Evolutionary conservation across 2,888 invertebrate species (phyloP), one percentile per base, ranked within the genome.

Genomic region (Idaea biselata): DNA sequence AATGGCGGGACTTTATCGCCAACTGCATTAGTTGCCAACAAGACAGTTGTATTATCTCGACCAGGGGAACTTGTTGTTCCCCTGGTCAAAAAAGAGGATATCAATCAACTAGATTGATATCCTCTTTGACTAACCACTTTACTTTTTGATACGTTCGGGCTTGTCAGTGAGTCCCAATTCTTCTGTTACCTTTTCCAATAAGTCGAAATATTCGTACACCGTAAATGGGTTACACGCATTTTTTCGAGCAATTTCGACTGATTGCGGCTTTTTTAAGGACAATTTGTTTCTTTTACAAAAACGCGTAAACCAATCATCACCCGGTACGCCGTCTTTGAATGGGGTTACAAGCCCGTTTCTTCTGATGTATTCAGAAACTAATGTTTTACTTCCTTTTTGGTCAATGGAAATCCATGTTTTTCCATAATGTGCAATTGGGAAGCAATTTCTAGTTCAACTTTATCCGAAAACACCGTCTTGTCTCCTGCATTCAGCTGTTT

Each of bases 221-320:
- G 71, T 68, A 58, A 73, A 72, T 8, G 70, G 69, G 58, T 73
- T 71, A 16, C 62, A 62, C 16, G 70, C 70, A 18, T 17, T 62
- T 67, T 72, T 72, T 60, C 68, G 65, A 1, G 72, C 67, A 53
- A 67, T 61, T 58, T 73, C 70, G 2, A 73, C 71, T 1, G 71
- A 65, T 63, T 68, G 69, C 53, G 68, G 65, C 18, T 69, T 69
- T 59, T 68, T 73, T 59, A 68, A 54, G 7, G 70, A 68, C 55
- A 70, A 64, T 57, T 68, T 71, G 62, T 71, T 54, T 60, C 68
- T 62, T 60, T 66, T 69, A 44, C 18, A 16, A 58, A 62, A 64
- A 33, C 53, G 55, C 33, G 55, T 32, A 63, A 68, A 64, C 64
- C 68, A 71, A 55, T 67, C 70, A 58, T 71, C 67, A 25, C 68